Conservation (phyloP, 2,888 invertebrate genomes). For the Allacma fusca region DNA sequence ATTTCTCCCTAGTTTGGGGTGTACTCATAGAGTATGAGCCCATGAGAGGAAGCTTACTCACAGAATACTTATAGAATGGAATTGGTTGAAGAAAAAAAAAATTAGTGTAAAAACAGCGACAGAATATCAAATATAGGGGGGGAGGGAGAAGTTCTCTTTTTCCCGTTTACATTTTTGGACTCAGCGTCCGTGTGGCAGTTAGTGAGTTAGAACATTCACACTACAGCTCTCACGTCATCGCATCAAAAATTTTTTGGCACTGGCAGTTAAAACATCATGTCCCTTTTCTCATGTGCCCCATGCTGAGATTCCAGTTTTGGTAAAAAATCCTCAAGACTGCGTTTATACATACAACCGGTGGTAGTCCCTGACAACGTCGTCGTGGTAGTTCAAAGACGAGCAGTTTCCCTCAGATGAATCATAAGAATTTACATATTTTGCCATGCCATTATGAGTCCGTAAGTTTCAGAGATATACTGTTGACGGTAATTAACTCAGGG, state of each 20-base stretch:
- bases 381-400: no score
- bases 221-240: conserved; percentile 33
- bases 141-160: background rate
- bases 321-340: background rate
- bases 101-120: conserved; percentile 3
- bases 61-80: background rate
- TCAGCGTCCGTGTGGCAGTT: background rate
- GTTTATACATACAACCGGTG: no score
- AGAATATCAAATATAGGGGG: background rate
- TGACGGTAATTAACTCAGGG: conserved; percentile 21
- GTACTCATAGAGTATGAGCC: no score
- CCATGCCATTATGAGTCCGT: background rate
- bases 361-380: no score
- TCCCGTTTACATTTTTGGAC: background rate
- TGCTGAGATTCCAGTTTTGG: conserved; percentile 22
- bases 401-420: no score
- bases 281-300: conserved; percentile 1
- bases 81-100: background rate
- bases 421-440: no score
- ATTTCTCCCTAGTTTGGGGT: conserved; percentile 1
- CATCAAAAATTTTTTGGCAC: conserved; percentile 19
- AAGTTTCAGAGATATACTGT: background rate
- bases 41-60: no score
- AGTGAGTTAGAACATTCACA: conserved; percentile 29
- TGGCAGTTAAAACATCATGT: conserved; percentile 26